Evolutionary conservation across 2,888 invertebrate genomes (phyloP).

Genomic region (Xestia c-nigrum): DNA sequence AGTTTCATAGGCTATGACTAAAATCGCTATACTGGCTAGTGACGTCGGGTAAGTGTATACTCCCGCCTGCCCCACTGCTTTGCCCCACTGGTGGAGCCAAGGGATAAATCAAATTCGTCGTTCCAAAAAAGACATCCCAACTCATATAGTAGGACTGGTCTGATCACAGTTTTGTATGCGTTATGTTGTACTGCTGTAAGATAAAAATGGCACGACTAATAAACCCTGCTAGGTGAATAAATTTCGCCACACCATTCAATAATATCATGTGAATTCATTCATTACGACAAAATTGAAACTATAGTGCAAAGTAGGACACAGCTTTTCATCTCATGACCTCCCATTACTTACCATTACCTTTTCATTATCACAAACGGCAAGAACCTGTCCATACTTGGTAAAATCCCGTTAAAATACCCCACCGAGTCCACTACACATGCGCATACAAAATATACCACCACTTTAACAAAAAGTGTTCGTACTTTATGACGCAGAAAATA

Average conservation of each 20-base stretch:
- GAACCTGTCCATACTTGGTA: not conserved
- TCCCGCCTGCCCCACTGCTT: too few species aligned
- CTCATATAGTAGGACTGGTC: too few species aligned
- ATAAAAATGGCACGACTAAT: not conserved
- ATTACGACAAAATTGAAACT: not conserved
- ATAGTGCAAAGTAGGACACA: not conserved
- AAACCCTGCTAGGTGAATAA: not conserved
- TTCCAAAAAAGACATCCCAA: too few species aligned
- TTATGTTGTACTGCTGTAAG: not conserved
- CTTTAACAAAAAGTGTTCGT: conserved; percentile 36
- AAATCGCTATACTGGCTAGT: not conserved
- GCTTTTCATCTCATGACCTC: not conserved
- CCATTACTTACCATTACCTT: not conserved
- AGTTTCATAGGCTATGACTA: not conserved
- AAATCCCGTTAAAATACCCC: not conserved
- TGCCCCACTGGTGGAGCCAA: too few species aligned
- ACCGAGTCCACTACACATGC: not conserved
- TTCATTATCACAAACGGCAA: not conserved
- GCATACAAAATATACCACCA: conserved; percentile 26
- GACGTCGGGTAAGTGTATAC: too few species aligned
- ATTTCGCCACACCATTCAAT: not conserved
- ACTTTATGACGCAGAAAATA: conserved; percentile 58
- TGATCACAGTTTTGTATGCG: too few species aligned
- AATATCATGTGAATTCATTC: not conserved
- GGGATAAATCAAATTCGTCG: too few species aligned